phyloP scores from a whole-genome alignment of 2,797 vertebrate genomes.

The Neosalanx taihuensis region DNA sequence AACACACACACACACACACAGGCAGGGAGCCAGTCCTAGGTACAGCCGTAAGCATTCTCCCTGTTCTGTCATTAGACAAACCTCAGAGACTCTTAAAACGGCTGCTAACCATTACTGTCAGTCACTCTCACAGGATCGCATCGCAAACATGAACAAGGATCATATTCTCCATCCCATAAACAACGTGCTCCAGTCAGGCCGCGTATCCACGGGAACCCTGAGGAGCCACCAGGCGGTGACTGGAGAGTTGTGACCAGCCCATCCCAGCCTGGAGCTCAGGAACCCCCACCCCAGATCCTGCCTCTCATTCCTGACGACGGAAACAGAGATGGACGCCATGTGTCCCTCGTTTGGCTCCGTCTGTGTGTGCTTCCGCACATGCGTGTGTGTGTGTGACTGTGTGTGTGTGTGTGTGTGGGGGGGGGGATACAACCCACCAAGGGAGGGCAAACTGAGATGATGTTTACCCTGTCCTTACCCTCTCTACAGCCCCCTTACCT shows the following conservation, averaged over 20 bases:
- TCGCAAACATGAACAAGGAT: slow-evolving; percentile 32
- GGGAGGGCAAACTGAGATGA: slow-evolving; percentile 15
- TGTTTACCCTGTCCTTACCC: slow-evolving; percentile 34
- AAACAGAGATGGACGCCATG: not conserved
- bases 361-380: not conserved
- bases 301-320: no score
- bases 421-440: slow-evolving; percentile 16
- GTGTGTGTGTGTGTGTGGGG: no score
- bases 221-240: slow-evolving; percentile 6
- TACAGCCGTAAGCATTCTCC: slow-evolving; percentile 32
- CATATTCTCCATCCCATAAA: slow-evolving; percentile 17
- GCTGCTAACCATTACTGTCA: slow-evolving; percentile 51
- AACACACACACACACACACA: slow-evolving; percentile 15
- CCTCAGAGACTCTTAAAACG: slow-evolving; percentile 20
- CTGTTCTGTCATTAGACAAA: slow-evolving; percentile 40
- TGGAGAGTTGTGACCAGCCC: not conserved
- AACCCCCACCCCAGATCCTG: no score
- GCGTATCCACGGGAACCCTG: slow-evolving; percentile 1
- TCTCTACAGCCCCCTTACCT: slow-evolving; percentile 1
- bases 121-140: slow-evolving; percentile 28
- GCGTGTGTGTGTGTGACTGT: no score
- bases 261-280: not conserved
- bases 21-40: slow-evolving; percentile 34
- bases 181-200: slow-evolving; percentile 16
- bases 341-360: not conserved